Base-by-base conservation (phyloP, 2,113 vertebrate species). In the Semnornis frantzii region DNA sequence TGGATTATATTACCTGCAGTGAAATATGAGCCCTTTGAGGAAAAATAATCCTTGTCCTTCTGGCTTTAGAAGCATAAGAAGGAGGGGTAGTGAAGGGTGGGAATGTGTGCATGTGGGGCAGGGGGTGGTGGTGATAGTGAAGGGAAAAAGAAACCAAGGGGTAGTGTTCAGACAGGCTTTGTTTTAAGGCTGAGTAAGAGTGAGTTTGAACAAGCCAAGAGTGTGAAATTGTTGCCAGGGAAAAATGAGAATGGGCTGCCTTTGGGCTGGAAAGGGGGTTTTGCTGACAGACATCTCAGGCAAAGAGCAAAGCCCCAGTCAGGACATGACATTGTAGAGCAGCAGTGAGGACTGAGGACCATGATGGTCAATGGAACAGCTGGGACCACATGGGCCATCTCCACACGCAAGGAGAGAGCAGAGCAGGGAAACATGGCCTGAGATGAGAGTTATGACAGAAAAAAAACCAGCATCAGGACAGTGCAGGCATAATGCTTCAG, bases 1-100 rank as follows among this genome's bases (percentile, higher is more conserved):
- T 83, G 65, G 66, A 85, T 94, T 93, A 74, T 95, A 95, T 93
- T 92, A 95, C 78, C 91, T 95, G 78, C 81, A 92, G 69, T 68
- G 62, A 94, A 93, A 90, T 64, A 60, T 7, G 80, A 90, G 7
- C 52, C 30, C 81, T 90, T 89, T 33, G 59, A 87, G 59, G 57
- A 77, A 93, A 85, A 87, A 0, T 82, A 71, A 1, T 74, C 57
- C 60, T 82, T 75, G 48, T 39, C 55, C 39, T 80, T 42, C 15
- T 88, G 84, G 39, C 25, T 84, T 82, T 44, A 76, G 62, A 82
- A 86, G 34, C 55, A 82, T 52, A 48, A 66, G 75, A 48, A 9
- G 11, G 20, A 5, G 19, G 1, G 5, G 14, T 3, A 3, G 1
- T 8, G 25, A 8, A 6, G n/a, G 4, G 21, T 5, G 25, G 25